Conservation (phyloP, 2,888 invertebrate genomes). For the Galerucella nymphaeae region DNA sequence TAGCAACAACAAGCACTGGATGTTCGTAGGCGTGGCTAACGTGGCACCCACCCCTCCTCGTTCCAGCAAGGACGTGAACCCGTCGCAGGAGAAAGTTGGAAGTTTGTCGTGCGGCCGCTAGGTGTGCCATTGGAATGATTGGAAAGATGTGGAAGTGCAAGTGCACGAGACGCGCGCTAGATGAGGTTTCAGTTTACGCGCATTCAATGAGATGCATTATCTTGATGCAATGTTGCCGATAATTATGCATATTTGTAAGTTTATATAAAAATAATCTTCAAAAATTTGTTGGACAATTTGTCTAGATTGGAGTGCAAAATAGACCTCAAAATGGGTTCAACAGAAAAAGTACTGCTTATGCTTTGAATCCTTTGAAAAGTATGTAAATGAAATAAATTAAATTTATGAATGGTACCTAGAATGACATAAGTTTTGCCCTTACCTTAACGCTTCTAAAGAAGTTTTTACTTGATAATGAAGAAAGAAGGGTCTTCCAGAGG, state of each 20-base stretch:
- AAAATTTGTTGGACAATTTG: too few relatives aligned
- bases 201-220: conserved; percentile 25
- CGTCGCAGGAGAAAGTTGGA: conserved; percentile 26
- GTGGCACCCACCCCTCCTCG: conserved; percentile 46
- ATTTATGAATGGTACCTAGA: too few relatives aligned
- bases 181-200: conserved; percentile 32
- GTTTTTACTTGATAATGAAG: too few relatives aligned
- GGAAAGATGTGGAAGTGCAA: conserved; percentile 39
- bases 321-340: too few relatives aligned
- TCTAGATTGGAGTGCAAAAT: too few relatives aligned
- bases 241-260: background rate
- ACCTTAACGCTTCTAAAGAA: too few relatives aligned
- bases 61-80: conserved; percentile 46
- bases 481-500: too few relatives aligned
- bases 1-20: conserved; percentile 56
- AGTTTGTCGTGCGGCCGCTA: conserved; percentile 34
- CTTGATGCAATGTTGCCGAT: conserved; percentile 33
- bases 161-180: conserved; percentile 39
- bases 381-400: too few relatives aligned
- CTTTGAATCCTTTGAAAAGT: too few relatives aligned
- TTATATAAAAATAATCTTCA: background rate
- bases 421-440: too few relatives aligned
- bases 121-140: conserved; percentile 42
- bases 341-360: too few relatives aligned
- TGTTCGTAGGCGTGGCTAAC: conserved; percentile 50